These are phyloP conservation scores for Sylvia atricapilla DNA, from an alignment of 2,113 vertebrate genomes.

Conservation along the genomic window DNA sequence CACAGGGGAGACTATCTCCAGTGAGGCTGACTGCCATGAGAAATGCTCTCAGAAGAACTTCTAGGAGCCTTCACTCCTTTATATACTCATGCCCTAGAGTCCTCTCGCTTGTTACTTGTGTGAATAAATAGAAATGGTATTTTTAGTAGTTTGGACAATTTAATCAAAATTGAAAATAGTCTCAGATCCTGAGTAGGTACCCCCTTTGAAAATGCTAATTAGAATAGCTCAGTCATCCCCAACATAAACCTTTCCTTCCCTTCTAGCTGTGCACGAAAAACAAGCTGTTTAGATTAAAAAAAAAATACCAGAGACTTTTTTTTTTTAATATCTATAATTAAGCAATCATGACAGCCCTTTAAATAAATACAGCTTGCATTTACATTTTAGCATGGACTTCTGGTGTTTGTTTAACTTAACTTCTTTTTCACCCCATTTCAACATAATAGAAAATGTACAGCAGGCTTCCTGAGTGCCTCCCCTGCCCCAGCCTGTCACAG, in stretches of 20 bases:
- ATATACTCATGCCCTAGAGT: not conserved
- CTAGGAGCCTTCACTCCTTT: not conserved
- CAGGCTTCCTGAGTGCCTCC: not conserved
- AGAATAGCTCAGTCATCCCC: not conserved
- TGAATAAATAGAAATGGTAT: not conserved
- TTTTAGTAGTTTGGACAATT: not conserved
- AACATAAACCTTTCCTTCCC: not conserved
- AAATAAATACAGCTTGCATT: conserved; percentile 4
- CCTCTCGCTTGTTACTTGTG: not conserved
- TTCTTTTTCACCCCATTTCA: conserved; percentile 29
- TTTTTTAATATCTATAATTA: not conserved
- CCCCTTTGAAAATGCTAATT: not conserved
- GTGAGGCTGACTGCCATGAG: not conserved
- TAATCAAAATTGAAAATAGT: not conserved
- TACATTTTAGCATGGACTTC: not conserved
- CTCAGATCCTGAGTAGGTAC: not conserved
- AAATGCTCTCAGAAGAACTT: not conserved
- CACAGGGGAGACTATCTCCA: not conserved
- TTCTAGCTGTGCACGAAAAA: not conserved
- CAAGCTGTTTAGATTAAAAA: not conserved
- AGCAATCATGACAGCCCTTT: not conserved
- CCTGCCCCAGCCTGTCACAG: not conserved
- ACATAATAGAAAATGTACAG: not conserved
- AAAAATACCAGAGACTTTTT: fast-evolving
- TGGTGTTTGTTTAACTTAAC: conserved; percentile 35